phyloP scores from a whole-genome alignment of 2,888 invertebrate genomes.

The Marronus borbonicus region DNA sequence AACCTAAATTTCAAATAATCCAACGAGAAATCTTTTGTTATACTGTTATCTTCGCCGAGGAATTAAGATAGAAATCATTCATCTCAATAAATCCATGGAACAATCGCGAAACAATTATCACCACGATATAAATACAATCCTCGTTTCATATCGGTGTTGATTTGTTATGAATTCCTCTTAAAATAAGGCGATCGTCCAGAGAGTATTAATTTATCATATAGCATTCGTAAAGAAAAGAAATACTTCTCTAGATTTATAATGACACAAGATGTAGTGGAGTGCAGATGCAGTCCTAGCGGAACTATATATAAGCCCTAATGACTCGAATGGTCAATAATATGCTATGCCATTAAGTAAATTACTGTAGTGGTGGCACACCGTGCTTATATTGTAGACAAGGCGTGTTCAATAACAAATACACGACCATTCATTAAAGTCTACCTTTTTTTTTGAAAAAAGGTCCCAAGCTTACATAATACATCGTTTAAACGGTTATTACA shows the following conservation, averaged over 20 bases:
- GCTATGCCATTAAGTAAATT: slow-evolving; percentile 52
- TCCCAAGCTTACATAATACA: slow-evolving; percentile 14
- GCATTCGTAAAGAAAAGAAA: slow-evolving; percentile 15
- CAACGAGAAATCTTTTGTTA: too few species aligned
- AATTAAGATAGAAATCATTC: too few species aligned
- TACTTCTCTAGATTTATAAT: slow-evolving; percentile 50
- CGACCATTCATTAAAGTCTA: slow-evolving; percentile 11
- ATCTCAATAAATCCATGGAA: too few species aligned
- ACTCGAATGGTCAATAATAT: slow-evolving; percentile 52
- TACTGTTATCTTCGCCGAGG: too few species aligned
- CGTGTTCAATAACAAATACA: slow-evolving; percentile 35
- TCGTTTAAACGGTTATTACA: background rate
- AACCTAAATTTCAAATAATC: too few species aligned
- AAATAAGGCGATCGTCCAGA: slow-evolving; percentile 19
- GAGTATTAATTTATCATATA: slow-evolving; percentile 4
- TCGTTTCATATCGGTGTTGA: slow-evolving; percentile 11
- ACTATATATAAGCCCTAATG: slow-evolving; percentile 48
- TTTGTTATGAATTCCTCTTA: slow-evolving; percentile 6
- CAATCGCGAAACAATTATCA: background rate
- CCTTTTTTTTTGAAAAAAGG: background rate
- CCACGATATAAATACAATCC: slow-evolving; percentile 1
- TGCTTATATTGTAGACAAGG: slow-evolving; percentile 17
- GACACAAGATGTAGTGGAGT: slow-evolving; percentile 47
- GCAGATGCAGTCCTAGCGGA: slow-evolving; percentile 41
- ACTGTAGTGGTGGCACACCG: slow-evolving; percentile 25